Evolutionary conservation across 2,888 invertebrate genomes (phyloP), one percentile per base, ranked within the genome.

Genomic region (Nemurella pictetii): DNA sequence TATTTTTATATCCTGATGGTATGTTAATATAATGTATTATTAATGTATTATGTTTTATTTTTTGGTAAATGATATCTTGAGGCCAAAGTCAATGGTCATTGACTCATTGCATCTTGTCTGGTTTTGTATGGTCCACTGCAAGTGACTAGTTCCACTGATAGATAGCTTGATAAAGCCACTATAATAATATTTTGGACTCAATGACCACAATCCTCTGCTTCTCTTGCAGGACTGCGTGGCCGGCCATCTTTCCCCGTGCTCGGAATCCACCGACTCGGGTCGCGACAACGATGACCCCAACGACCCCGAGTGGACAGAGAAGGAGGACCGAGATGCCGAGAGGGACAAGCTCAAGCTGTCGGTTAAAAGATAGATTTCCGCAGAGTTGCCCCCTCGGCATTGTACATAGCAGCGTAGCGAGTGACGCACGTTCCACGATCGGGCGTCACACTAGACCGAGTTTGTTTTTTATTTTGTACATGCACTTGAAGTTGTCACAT

Each of bases 231-330:
- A 55, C 77, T 84, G 83, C 74, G 92, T 92, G 87, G 91, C 91
- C 84, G 92, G 92, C 84, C 86, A 90, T 86, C 92, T 92, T 88
- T 90, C 90, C 84, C 91, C 90, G 26, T 89, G 90, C 90, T 91
- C 91, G 85, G 91, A 91, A 87, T 90, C 91, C 74, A 91, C 91
- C 28, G 91, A 91, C 88, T 94, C 94, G 29, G 93, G 93, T 83
- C 91, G 93, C 86, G 95, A 95, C 87, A 89, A 90, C 86, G 96
- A 96, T 89, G 96, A 96, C 90, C 96, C 96, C 30, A 96, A 96
- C 89, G 96, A 96, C 91, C 95, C 94, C 5, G 96, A 96, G 89
- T 97, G 97, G 97, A 94, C 93, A 27, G 93, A 90, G 83, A 89
- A 89, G 89, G 87, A 90, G 89, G 87, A 87, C 88, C 88, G 26